phyloP scores from a whole-genome alignment of 53 echinoderm and acorn worm genomes.

The Temnopleurus reevesii region DNA sequence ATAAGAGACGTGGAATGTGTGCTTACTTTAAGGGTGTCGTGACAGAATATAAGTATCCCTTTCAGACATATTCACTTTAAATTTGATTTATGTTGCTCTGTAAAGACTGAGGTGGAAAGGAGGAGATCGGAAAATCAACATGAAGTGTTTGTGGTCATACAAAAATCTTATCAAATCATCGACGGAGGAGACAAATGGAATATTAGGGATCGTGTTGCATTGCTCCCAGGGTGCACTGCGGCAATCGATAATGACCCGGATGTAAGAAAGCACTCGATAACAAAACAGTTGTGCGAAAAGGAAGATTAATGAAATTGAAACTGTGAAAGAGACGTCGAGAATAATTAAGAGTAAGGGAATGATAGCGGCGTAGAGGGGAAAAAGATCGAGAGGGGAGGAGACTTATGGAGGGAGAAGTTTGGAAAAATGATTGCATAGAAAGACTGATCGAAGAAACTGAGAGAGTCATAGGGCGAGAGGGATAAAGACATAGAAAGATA shows the following conservation, averaged over 20 bases:
- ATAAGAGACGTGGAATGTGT: neutral
- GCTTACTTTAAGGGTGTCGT: neutral
- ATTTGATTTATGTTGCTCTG: constrained; percentile 46
- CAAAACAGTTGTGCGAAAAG: neutral
- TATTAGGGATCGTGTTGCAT: constrained; percentile 38
- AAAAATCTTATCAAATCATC: neutral
- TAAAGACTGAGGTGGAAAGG: neutral
- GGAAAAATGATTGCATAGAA: neutral
- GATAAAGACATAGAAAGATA: too few species aligned
- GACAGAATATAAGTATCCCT: neutral
- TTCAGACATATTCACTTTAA: constrained; percentile 13
- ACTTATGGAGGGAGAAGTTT: neutral
- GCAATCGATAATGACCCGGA: neutral
- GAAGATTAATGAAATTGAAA: neutral
- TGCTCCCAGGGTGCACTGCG: neutral
- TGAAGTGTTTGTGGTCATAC: neutral
- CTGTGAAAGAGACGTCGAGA: neutral
- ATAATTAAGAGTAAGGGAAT: neutral
- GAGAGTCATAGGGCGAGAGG: too few species aligned
- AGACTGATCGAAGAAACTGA: too few species aligned
- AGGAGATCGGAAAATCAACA: constrained; percentile 45
- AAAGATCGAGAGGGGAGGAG: neutral
- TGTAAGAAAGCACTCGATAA: neutral
- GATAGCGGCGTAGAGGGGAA: neutral
- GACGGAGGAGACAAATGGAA: constrained; percentile 8